A percentile compares a stretch with the other conserved stretches of the same genome.
phyloP scores from a whole-genome alignment of 2,888 invertebrate genomes.

The Pseudococcus longispinus region DNA sequence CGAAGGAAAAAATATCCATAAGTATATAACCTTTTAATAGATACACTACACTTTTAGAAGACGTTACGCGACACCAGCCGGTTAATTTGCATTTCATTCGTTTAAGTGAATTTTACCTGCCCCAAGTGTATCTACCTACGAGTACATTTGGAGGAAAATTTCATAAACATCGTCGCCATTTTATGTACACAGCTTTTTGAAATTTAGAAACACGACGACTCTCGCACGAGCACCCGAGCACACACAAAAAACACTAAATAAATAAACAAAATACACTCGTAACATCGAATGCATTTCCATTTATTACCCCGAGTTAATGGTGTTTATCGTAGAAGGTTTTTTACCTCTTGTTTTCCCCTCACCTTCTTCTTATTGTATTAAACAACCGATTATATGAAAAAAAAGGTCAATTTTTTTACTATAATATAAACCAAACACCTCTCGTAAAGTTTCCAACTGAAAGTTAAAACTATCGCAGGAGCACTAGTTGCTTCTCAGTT shows the following conservation, averaged over 20 bases:
- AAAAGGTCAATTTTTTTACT: conserved; percentile 9
- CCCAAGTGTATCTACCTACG: neutral
- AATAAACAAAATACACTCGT: conserved; percentile 19
- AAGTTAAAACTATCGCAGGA: neutral
- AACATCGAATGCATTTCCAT: conserved; percentile 20
- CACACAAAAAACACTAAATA: neutral
- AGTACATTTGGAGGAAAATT: neutral
- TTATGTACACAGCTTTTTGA: neutral
- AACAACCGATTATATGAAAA: neutral
- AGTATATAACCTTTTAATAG: neutral
- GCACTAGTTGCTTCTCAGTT: neutral
- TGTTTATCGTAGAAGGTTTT: conserved; percentile 20
- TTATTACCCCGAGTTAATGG: conserved; percentile 12
- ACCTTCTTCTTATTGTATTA: neutral
- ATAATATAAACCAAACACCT: conserved; percentile 31
- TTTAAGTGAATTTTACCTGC: conserved; percentile 16
- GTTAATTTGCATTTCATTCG: conserved; percentile 44
- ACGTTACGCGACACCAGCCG: neutral
- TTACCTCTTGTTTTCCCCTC: neutral
- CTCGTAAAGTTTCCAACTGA: neutral
- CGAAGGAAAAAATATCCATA: neutral
- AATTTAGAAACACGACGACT: neutral
- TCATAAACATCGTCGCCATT: neutral
- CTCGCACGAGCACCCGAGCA: neutral
- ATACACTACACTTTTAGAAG: neutral